These are phyloP conservation scores for Cavia porcellus DNA, from an alignment of 2,113 vertebrate species.

Conservation along the genomic window DNA sequence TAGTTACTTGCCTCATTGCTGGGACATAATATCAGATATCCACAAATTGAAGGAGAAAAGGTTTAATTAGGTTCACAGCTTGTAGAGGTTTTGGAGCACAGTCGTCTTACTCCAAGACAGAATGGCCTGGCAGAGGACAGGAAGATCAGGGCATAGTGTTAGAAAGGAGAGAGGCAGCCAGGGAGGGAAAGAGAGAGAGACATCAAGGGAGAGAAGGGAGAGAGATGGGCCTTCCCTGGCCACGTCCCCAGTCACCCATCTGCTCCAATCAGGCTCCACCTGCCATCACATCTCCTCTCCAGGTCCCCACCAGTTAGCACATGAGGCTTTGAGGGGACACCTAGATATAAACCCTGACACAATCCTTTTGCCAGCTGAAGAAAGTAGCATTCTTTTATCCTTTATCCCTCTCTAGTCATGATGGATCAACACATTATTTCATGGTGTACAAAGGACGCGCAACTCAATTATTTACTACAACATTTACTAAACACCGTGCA, in stretches of 20 bases:
- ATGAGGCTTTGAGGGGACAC: neutral
- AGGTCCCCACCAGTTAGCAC: neutral
- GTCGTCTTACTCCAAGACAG: neutral
- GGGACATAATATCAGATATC: neutral
- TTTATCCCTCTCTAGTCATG: neutral
- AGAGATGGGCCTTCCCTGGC: neutral
- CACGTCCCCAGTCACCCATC: neutral
- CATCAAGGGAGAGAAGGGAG: neutral
- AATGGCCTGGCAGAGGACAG: neutral
- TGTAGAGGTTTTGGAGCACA: neutral
- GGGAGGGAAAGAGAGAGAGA: neutral
- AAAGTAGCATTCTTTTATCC: slow-evolving; percentile 45
- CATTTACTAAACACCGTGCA: slow-evolving; percentile 64
- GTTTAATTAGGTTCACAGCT: neutral
- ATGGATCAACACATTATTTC: slow-evolving; percentile 51
- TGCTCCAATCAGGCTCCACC: neutral
- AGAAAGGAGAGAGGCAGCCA: neutral
- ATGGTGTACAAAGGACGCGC: slow-evolving; percentile 49
- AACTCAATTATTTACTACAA: slow-evolving; percentile 63
- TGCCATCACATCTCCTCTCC: neutral
- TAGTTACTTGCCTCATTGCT: neutral
- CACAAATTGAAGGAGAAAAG: neutral
- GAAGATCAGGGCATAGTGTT: neutral
- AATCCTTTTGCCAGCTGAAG: neutral
- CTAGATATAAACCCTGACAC: neutral